Base-by-base conservation (phyloP, 2,113 vertebrate genomes). In the Myodes glareolus region DNA sequence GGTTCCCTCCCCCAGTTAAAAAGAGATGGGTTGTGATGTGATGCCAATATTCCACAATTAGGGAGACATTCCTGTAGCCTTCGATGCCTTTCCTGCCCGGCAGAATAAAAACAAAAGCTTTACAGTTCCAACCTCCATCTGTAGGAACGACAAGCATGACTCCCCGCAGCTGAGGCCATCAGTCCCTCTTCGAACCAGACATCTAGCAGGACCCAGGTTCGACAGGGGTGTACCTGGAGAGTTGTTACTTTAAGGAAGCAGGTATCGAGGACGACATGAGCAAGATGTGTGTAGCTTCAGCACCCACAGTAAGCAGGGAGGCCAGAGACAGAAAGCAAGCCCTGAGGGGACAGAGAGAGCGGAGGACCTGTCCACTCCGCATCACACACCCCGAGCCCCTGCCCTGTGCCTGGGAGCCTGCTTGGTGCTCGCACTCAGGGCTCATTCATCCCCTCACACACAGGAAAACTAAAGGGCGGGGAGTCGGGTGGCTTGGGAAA, bases 61-160 rank as follows among this genome's bases (percentile, higher is more conserved):
- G 10, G 82, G 36, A 97, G 55, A 78, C 23, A 47, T 94, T 82
- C 50, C 88, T 95, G 61, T 75, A 82, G 33, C 76, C 90, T 31
- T 33, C 27, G 47, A 25, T 72, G 68, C 25, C 45, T 94, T 90
- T 39, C 52, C n/a, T 67, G 50, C 58, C 50, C 67, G 85, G 85
- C 68, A 93, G 94, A 96, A 89, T 92, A 80, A 94, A 94, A 95
- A 19, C 19, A 67, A 95, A 95, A 47, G 17, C 23, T 92, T 1
- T 50, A 92, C 63, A 70, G 68, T 31, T 67, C 76, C 47, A 75
- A 92, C 94, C 4, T 14, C 70, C 50, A 13, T 70, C 88, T 92
- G 42, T 47, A 96, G 45, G 58, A 7, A 68, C 58, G 58, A 50
- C 45, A 67, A 68, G 67, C 55, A 31, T 61, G 58, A 90, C 72